Percentiles rank a stretch among this genome's conserved stretches.
These are phyloP conservation scores for Luehdorfia chinensis DNA, from an alignment of 1,140 invertebrate species.

Conservation along the genomic window DNA sequence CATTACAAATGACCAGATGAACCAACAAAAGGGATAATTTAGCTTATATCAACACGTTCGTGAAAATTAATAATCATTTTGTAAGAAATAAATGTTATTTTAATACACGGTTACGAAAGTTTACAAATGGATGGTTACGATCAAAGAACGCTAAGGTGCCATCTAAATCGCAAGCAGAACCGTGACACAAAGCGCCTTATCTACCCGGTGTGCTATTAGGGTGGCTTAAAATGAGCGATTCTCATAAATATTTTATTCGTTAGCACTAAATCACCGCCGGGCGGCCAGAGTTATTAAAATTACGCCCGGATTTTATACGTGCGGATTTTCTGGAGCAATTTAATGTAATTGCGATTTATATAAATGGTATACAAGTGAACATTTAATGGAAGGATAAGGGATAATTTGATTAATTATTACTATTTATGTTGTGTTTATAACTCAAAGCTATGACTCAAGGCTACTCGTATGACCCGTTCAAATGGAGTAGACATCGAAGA, in stretches of 20 bases:
- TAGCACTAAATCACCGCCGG: conserved; percentile 22
- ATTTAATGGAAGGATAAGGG: no score
- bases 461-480: no score
- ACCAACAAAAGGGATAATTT: no score
- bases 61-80: no score
- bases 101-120: neutral
- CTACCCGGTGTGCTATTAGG: conserved; percentile 2
- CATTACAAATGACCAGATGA: no score
- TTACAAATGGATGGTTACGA: conserved; percentile 1
- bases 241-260: conserved; percentile 35
- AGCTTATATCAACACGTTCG: no score
- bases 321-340: conserved; percentile 13
- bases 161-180: neutral
- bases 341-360: conserved; percentile 10
- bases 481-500: no score
- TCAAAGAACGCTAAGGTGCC: conserved; percentile 6
- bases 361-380: neutral
- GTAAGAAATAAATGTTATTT: conserved; percentile 12
- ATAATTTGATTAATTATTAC: no score
- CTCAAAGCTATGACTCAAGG: no score
- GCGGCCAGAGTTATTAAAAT: conserved; percentile 25
- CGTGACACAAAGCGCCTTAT: conserved; percentile 2
- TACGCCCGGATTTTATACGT: conserved; percentile 19
- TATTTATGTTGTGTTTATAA: no score
- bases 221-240: conserved; percentile 15